Percentiles rank a stretch among this genome's conserved stretches.
These are phyloP conservation scores for Oeneis ivallda DNA, from an alignment of 2,888 invertebrate species.

Conservation along the genomic window DNA sequence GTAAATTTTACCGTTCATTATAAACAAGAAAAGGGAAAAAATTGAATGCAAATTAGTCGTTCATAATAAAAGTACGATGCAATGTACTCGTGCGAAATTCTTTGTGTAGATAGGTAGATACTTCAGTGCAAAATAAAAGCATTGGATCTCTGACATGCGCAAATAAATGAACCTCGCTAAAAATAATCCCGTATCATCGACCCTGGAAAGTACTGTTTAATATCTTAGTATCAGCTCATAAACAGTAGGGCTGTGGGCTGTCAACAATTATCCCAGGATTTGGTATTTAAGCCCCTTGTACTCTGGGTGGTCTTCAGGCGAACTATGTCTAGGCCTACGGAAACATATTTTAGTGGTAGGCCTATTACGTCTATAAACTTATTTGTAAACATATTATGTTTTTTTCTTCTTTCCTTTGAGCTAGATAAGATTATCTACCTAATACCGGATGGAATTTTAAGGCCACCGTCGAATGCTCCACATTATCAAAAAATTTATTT, in stretches of 20 bases:
- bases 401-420: too few species aligned
- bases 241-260: conserved; percentile 10
- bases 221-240: conserved; percentile 43
- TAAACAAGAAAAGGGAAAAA: not conserved
- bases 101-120: conserved; percentile 29
- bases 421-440: too few species aligned
- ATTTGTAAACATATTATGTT: too few species aligned
- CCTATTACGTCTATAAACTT: too few species aligned
- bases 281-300: not conserved
- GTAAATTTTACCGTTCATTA: not conserved
- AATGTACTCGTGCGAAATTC: conserved; percentile 35
- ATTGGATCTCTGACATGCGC: conserved; percentile 35
- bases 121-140: conserved; percentile 38
- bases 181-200: conserved; percentile 57
- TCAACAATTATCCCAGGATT: not conserved
- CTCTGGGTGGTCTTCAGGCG: not conserved
- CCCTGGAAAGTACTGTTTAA: conserved; percentile 49
- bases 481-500: too few species aligned
- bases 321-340: too few species aligned
- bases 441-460: too few species aligned
- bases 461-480: too few species aligned
- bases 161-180: conserved; percentile 45
- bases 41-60: conserved; percentile 11
- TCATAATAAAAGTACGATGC: conserved; percentile 26
- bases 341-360: too few species aligned